These are phyloP conservation scores for Spodoptera littoralis DNA, from an alignment of 2,888 invertebrate genomes.

Conservation along the genomic window DNA sequence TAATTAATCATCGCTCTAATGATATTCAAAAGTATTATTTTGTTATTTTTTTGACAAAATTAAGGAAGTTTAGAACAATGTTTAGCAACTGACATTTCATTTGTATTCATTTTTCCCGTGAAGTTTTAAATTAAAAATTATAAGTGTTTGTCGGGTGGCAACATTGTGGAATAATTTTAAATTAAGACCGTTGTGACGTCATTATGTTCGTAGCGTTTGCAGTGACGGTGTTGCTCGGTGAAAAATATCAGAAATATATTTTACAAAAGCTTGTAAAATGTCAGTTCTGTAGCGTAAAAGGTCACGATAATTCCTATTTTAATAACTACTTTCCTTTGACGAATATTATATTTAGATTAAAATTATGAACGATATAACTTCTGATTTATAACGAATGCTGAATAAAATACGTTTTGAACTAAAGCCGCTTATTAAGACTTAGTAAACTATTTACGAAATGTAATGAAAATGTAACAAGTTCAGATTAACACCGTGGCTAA, in stretches of 20 bases:
- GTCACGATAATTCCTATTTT: too few relatives aligned
- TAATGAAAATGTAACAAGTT: slow-evolving; percentile 13
- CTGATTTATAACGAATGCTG: too few relatives aligned
- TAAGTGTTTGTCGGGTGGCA: slow-evolving; percentile 30
- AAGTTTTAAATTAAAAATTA: slow-evolving; percentile 27
- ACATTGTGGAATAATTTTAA: slow-evolving; percentile 35
- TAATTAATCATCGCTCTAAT: slow-evolving; percentile 43
- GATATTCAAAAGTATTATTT: slow-evolving; percentile 44
- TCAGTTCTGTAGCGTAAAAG: too few relatives aligned
- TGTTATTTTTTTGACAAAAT: slow-evolving; percentile 30
- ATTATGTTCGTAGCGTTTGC: slow-evolving; percentile 19
- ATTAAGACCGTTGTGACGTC: slow-evolving; percentile 30
- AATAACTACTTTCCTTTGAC: too few relatives aligned
- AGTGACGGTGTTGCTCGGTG: neutral
- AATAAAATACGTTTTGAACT: neutral
- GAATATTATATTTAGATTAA: too few relatives aligned
- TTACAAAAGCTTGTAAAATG: neutral
- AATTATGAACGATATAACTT: too few relatives aligned
- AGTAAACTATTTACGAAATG: neutral
- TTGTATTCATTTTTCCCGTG: slow-evolving; percentile 34
- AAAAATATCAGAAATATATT: neutral
- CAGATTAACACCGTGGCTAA: slow-evolving; percentile 32
- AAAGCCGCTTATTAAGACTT: neutral
- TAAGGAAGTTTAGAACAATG: slow-evolving; percentile 41
- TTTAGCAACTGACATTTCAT: slow-evolving; percentile 25